Evolutionary conservation across 2,113 vertebrate species (phyloP).

Genomic region (Sturnus vulgaris): DNA sequence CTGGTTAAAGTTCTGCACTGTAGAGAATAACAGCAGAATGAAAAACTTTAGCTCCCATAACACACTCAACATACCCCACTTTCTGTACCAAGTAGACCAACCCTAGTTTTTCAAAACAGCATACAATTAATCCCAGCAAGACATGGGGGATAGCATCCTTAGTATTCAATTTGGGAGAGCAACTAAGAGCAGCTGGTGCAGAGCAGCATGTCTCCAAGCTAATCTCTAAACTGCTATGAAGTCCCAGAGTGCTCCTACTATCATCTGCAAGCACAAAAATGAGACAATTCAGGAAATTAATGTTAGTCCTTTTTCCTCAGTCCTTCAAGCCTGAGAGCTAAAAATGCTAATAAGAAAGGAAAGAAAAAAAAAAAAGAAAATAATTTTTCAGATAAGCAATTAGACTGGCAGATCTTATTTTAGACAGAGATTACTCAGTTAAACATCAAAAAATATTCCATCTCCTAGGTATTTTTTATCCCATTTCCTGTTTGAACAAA

Average conservation of each 20-base stretch:
- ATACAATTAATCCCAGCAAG: background rate
- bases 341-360: background rate
- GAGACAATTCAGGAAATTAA: background rate
- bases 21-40: background rate
- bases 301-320: background rate
- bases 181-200: background rate
- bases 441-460: background rate
- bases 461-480: background rate
- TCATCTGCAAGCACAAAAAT: background rate
- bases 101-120: background rate
- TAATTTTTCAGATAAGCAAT: background rate
- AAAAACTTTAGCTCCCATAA: background rate
- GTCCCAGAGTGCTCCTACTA: background rate
- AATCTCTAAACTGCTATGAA: background rate
- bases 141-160: background rate
- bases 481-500: background rate
- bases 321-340: background rate
- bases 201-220: background rate
- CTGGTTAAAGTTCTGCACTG: background rate
- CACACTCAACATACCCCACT: background rate
- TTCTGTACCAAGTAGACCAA: background rate
- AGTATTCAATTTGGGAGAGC: background rate
- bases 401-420: background rate
- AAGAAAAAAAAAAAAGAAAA: background rate
- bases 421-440: background rate